These are phyloP conservation scores for Crypturellus undulatus DNA, from an alignment of 2,113 vertebrate genomes.

Conservation along the genomic window DNA sequence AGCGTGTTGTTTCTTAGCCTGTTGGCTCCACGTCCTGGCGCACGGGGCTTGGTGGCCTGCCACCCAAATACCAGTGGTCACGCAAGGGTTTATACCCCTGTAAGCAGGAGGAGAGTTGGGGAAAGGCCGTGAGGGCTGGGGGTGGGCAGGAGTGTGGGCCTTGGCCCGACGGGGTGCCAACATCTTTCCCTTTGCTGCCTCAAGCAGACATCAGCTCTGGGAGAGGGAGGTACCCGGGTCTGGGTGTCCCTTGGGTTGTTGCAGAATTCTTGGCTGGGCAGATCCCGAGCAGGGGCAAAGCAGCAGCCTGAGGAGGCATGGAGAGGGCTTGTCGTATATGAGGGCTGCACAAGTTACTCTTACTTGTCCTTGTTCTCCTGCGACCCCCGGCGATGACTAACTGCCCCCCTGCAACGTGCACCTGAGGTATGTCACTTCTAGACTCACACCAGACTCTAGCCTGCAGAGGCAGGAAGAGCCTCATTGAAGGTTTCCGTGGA, in stretches of 20 bases:
- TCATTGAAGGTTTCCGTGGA: not conserved
- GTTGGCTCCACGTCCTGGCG: not conserved
- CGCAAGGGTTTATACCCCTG: not conserved
- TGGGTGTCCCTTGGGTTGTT: not conserved
- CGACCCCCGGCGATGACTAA: not conserved
- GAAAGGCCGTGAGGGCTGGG: slow-evolving; percentile 9
- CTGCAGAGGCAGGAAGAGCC: accelerated
- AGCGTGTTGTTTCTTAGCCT: not conserved
- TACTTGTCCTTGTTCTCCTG: not conserved
- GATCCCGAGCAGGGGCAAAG: not conserved
- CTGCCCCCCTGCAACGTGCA: not conserved
- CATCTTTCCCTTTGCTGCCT: not conserved
- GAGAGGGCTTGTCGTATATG: not conserved
- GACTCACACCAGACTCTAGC: not conserved
- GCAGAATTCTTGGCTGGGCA: not conserved
- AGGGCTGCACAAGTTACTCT: not conserved
- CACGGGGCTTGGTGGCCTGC: not conserved
- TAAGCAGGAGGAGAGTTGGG: slow-evolving; percentile 11
- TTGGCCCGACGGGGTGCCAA: not conserved
- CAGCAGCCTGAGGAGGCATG: not conserved
- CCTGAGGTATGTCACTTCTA: not conserved
- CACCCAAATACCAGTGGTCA: slow-evolving; percentile 23
- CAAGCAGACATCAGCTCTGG: not conserved
- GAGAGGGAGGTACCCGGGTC: not conserved
- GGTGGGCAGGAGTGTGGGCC: not conserved